phyloP scores from a whole-genome alignment of 2,888 invertebrate genomes.

The Unio pictorum region DNA sequence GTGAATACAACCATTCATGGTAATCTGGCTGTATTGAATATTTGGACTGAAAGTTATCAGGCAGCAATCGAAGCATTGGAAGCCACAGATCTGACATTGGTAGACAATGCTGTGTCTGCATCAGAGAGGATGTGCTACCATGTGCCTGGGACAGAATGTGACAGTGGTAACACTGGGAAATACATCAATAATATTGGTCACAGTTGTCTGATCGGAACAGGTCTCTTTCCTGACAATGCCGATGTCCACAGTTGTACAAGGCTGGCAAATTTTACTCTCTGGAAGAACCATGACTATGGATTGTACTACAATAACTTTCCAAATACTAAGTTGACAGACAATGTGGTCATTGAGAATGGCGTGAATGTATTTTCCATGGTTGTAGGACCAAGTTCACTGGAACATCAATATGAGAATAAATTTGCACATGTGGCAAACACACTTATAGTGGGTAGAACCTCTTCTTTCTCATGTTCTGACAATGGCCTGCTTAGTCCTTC shows the following conservation, averaged over 20 bases:
- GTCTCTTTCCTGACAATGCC: constrained; percentile 26
- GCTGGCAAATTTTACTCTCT: constrained; percentile 47
- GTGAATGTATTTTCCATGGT: constrained; percentile 54
- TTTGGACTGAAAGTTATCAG: constrained; percentile 56
- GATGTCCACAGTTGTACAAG: constrained; percentile 27
- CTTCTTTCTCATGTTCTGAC: constrained; percentile 41
- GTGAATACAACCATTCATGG: constrained; percentile 23
- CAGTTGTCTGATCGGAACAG: constrained; percentile 39
- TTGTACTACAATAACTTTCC: constrained; percentile 49
- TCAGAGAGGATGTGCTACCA: constrained; percentile 51
- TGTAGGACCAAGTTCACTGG: constrained; percentile 41
- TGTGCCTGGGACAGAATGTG: constrained; percentile 38
- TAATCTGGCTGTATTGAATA: constrained; percentile 51
- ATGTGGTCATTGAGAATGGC: constrained; percentile 50
- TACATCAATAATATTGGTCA: constrained; percentile 42
- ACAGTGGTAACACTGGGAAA: constrained; percentile 40
- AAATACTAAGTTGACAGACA: constrained; percentile 25
- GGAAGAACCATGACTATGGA: constrained; percentile 54
- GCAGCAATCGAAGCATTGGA: constrained; percentile 21
- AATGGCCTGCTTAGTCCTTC: constrained; percentile 26
- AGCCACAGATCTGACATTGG: constrained; percentile 25
- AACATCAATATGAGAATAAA: constrained; percentile 39
- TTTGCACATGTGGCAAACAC: constrained; percentile 37
- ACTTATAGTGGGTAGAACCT: constrained; percentile 49
- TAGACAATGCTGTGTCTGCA: constrained; percentile 53